phyloP scores from a whole-genome alignment of 2,113 vertebrate genomes.

The Pelecanus crispus region DNA sequence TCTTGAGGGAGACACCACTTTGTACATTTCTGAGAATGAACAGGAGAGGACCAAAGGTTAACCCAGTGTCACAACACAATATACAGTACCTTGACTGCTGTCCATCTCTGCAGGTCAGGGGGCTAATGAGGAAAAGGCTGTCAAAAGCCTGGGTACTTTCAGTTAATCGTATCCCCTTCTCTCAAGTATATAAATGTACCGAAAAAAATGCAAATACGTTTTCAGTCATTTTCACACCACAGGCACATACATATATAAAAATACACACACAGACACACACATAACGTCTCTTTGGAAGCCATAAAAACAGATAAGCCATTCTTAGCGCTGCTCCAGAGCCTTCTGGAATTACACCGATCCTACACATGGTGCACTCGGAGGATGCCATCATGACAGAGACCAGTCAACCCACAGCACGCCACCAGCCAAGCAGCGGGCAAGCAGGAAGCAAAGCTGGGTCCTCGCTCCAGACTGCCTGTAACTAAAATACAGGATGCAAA shows the following conservation, averaged over 20 bases:
- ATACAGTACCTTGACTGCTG: not conserved
- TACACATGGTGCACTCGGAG: not conserved
- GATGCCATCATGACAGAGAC: accelerated
- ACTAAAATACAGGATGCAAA: not conserved
- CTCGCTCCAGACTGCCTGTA: not conserved
- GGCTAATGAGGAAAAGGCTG: not conserved
- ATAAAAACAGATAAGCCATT: not conserved
- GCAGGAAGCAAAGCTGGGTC: not conserved
- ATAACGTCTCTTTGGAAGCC: not conserved
- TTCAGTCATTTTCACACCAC: conserved; percentile 38
- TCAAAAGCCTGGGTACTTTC: not conserved
- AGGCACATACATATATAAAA: not conserved
- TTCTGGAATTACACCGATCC: not conserved
- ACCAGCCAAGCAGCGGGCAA: not conserved
- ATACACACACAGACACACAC: not conserved
- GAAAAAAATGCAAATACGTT: not conserved
- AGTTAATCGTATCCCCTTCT: not conserved
- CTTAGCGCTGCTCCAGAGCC: not conserved
- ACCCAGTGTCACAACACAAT: not conserved
- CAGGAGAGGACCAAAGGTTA: not conserved
- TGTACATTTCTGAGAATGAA: not conserved
- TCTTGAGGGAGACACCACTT: not conserved
- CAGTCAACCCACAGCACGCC: not conserved
- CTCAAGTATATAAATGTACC: not conserved
- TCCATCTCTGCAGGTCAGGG: not conserved